Evolutionary conservation across 2,113 vertebrate genomes (phyloP), one percentile per base, ranked within the genome.

Genomic region (Myotis davidii): DNA sequence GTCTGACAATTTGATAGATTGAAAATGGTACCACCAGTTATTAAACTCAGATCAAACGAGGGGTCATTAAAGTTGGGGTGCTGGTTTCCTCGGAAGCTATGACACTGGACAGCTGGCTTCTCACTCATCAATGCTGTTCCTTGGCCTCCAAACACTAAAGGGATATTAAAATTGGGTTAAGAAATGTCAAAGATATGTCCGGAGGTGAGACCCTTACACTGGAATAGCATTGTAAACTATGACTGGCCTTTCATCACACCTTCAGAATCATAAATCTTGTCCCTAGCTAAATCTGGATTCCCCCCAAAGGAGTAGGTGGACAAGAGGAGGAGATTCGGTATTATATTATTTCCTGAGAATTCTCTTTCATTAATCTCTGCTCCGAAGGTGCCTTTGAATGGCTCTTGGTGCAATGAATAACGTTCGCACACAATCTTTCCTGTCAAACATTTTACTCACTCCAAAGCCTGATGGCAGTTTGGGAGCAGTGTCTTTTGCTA

Each of bases 381-480:
- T 97, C 70, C 0, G 0, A 97, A 96, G 82, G 85, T 95, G 42
- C 21, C 98, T 93, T 91, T 94, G 65, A 79, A 74, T 95, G 64
- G 81, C 79, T 97, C 50, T 59, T 56, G 69, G 91, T 87, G 87
- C 91, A 78, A 54, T 97, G 97, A 97, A 91, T 90, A 94, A 29
- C 69, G 78, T 93, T 96, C 97, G 94, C 97, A 97, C 81, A 91
- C 97, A 96, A 76, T 98, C 94, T 95, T 97, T 95, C 95, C 96
- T 94, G 97, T 98, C 98, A 97, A 96, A 96, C 82, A 25, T 98
- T 97, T 95, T 96, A 96, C 92, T 98, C 98, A 95, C 96, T 94
- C 88, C 88, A 79, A 95, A 95, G 85, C 72, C 83, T 83, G 97
- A 96, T n/a, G 94, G 76, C 97, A 97, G 97, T 97, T 97, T 98